Percentiles rank a stretch among this genome's conserved stretches.
Conservation (phyloP, 2,888 invertebrate species). For the Endomychus coccineus region DNA sequence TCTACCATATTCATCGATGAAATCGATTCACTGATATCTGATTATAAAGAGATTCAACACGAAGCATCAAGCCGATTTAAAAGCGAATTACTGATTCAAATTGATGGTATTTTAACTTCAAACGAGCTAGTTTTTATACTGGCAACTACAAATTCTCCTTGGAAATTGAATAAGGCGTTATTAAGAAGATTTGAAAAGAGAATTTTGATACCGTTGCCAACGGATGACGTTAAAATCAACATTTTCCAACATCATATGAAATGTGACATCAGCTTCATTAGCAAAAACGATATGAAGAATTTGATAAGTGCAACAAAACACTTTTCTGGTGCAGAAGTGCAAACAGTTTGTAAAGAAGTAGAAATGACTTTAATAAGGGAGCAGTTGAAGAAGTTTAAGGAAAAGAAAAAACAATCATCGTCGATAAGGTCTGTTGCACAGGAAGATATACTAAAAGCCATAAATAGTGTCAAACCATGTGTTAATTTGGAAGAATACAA, state of each 20-base stretch:
- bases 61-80: slow-evolving; percentile 83
- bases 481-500: slow-evolving; percentile 47
- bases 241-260: slow-evolving; percentile 57
- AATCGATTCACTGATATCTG: slow-evolving; percentile 75
- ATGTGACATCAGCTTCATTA: too few relatives aligned
- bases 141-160: slow-evolving; percentile 87
- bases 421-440: slow-evolving; percentile 24
- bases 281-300: slow-evolving; percentile 41
- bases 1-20: slow-evolving; percentile 92
- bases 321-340: slow-evolving; percentile 85
- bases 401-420: slow-evolving; percentile 11
- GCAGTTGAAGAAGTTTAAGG: slow-evolving; percentile 24
- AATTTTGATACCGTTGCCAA: slow-evolving; percentile 73
- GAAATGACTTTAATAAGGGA: slow-evolving; percentile 71
- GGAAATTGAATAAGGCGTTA: slow-evolving; percentile 87
- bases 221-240: slow-evolving; percentile 53
- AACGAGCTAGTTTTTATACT: slow-evolving; percentile 63
- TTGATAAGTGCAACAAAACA: slow-evolving; percentile 57
- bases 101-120: slow-evolving; percentile 67
- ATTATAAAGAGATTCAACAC: slow-evolving; percentile 62
- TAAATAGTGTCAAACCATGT: slow-evolving; percentile 53
- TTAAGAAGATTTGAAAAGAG: slow-evolving; percentile 82
- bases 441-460: slow-evolving; percentile 47
- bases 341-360: slow-evolving; percentile 80
- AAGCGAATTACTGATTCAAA: slow-evolving; percentile 77